Conservation (phyloP, 2,888 invertebrate genomes). For the Adelognathus sp. region DNA sequence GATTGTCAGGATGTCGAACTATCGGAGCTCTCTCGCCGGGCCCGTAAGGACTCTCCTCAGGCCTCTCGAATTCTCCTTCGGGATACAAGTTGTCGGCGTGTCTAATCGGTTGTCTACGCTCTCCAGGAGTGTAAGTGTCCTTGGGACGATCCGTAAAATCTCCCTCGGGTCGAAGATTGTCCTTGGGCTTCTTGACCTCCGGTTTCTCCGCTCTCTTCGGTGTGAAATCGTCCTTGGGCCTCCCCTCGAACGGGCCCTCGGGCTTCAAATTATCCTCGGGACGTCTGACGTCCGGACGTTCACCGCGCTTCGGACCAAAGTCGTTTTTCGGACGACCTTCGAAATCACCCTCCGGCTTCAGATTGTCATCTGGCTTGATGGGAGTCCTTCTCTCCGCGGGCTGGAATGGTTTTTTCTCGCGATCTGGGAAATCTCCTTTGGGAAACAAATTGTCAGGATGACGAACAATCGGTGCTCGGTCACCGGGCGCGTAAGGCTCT, state of each 20-base stretch:
- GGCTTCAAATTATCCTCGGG: conserved; percentile 82
- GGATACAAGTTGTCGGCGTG: conserved; percentile 78
- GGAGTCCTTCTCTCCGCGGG: conserved; percentile 80
- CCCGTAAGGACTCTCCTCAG: conserved; percentile 58
- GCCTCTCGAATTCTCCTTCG: conserved; percentile 79
- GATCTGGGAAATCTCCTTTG: conserved; percentile 81
- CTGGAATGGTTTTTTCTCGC: conserved; percentile 72
- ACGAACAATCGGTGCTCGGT: conserved; percentile 74
- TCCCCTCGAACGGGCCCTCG: conserved; percentile 83
- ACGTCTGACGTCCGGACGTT: conserved; percentile 58
- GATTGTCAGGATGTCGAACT: conserved; percentile 80
- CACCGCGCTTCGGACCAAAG: conserved; percentile 68
- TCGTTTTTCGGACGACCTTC: conserved; percentile 82
- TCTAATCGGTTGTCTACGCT: conserved; percentile 79
- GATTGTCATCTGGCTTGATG: conserved; percentile 80
- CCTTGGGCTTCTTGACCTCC: conserved; percentile 69
- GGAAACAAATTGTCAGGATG: conserved; percentile 80
- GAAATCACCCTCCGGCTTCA: conserved; percentile 82
- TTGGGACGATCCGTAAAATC: conserved; percentile 72
- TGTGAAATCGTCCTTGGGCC: conserved; percentile 61
- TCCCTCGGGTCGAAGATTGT: conserved; percentile 74
- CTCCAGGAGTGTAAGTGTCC: conserved; percentile 77
- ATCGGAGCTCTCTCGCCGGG: conserved; percentile 70
- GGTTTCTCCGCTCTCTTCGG: conserved; percentile 72
- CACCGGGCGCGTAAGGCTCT: conserved; percentile 79